These are phyloP conservation scores for Drosophila aff. DNA, from an alignment of 1,140 invertebrate genomes.

Conservation along the genomic window DNA sequence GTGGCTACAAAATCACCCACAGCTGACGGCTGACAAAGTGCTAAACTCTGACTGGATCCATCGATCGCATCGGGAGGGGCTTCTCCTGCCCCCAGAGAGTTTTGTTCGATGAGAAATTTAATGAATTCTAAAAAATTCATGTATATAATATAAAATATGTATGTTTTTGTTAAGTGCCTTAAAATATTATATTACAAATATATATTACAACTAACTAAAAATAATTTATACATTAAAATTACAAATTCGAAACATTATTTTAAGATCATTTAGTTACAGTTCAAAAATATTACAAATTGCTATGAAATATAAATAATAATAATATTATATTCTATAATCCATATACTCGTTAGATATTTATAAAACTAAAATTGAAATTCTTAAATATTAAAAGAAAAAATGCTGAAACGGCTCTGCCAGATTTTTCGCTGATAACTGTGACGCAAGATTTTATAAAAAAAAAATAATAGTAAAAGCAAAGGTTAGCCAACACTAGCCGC, in stretches of 20 bases:
- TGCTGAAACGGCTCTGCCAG: neutral
- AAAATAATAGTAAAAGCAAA: neutral
- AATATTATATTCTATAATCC: too few species aligned
- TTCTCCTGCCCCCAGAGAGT: neutral
- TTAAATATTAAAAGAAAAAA: too few species aligned
- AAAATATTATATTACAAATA: too few species aligned
- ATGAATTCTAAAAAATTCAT: neutral
- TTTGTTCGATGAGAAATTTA: neutral
- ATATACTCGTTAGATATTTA: too few species aligned
- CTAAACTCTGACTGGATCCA: conserved; percentile 36
- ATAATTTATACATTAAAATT: too few species aligned
- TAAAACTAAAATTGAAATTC: too few species aligned
- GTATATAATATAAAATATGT: neutral
- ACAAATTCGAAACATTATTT: too few species aligned
- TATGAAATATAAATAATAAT: too few species aligned
- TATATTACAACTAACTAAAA: too few species aligned
- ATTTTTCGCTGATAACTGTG: neutral
- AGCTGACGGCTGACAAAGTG: neutral
- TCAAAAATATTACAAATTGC: too few species aligned
- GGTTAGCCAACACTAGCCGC: neutral
- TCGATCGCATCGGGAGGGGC: conserved; percentile 19
- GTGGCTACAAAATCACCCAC: conserved; percentile 9
- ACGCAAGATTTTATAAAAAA: neutral
- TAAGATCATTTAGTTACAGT: too few species aligned
- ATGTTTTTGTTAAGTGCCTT: neutral